Percentiles rank a stretch among this genome's conserved stretches.
Evolutionary conservation across 2,113 vertebrate species (phyloP).

Genomic region (Oryzias celebensis): DNA sequence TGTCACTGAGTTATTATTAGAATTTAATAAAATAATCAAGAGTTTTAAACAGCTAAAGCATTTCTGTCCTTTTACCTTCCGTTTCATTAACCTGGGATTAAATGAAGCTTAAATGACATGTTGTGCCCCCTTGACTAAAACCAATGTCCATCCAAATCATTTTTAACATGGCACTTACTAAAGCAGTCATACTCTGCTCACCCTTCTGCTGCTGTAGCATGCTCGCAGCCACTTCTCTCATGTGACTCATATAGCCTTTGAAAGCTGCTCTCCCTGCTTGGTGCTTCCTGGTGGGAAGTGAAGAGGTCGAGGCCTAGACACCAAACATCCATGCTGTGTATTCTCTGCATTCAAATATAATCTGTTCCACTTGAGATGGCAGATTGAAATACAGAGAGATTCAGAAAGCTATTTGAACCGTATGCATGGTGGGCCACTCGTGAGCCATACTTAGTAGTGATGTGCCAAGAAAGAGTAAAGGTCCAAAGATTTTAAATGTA

Average conservation of each 20-base stretch:
- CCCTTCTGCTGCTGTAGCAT: conserved; percentile 9
- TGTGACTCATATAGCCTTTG: conserved; percentile 28
- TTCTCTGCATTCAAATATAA: conserved; percentile 29
- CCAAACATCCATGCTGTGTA: conserved; percentile 26
- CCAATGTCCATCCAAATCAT: not conserved
- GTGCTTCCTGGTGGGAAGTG: conserved; percentile 13
- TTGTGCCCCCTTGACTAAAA: not conserved
- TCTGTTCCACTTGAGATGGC: conserved; percentile 36
- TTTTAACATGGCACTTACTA: conserved; percentile 25
- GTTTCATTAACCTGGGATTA: not conserved
- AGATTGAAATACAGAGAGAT: conserved; percentile 25
- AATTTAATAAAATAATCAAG: too few species aligned
- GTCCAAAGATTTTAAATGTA: conserved; percentile 8
- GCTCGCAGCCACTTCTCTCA: conserved; percentile 24
- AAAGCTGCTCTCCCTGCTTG: conserved; percentile 8
- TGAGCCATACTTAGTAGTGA: conserved; percentile 25
- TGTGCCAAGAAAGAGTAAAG: conserved; percentile 9
- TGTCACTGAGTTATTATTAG: too few species aligned
- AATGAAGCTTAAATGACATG: not conserved
- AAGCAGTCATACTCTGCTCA: conserved; percentile 6
- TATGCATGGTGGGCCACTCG: conserved; percentile 33
- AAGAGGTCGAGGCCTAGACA: conserved; percentile 16
- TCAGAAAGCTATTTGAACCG: conserved; percentile 24
- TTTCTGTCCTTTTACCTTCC: not conserved
- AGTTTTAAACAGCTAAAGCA: not conserved